Evolutionary conservation across 2,113 vertebrate species (phyloP).

Genomic region (Microcebus lehilahytsara): DNA sequence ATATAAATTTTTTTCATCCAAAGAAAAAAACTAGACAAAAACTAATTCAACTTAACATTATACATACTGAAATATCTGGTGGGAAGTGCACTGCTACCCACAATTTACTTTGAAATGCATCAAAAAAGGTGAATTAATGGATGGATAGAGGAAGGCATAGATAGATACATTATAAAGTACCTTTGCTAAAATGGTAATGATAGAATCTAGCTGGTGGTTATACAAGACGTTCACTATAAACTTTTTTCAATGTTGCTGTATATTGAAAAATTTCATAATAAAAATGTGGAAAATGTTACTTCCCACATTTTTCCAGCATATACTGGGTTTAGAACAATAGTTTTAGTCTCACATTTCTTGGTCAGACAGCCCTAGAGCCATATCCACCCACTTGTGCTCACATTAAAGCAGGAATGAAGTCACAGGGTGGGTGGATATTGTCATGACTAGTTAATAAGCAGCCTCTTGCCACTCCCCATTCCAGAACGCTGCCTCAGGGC

Average conservation of each 20-base stretch:
- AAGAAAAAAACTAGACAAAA: not conserved
- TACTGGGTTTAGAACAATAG: not conserved
- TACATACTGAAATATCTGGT: not conserved
- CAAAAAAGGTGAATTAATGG: not conserved
- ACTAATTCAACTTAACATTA: not conserved
- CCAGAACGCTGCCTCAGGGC: not conserved
- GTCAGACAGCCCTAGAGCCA: not conserved
- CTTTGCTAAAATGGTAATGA: not conserved
- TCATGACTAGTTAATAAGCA: conserved; percentile 45
- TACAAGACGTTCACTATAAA: not conserved
- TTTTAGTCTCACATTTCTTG: not conserved
- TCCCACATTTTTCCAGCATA: not conserved
- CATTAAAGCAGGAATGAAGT: conserved; percentile 53
- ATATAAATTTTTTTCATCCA: not conserved
- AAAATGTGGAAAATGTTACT: not conserved
- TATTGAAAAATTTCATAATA: not conserved
- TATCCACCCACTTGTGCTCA: not conserved
- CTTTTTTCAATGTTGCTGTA: not conserved
- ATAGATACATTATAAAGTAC: not conserved
- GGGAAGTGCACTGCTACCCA: not conserved
- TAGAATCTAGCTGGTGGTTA: not conserved
- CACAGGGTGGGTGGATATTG: conserved; percentile 23
- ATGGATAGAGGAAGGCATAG: not conserved
- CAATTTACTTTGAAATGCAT: not conserved
- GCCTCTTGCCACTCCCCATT: not conserved